Evolutionary conservation across 2,888 invertebrate genomes (phyloP), one percentile per base, ranked within the genome.

Genomic region (Habroteleia sp.): DNA sequence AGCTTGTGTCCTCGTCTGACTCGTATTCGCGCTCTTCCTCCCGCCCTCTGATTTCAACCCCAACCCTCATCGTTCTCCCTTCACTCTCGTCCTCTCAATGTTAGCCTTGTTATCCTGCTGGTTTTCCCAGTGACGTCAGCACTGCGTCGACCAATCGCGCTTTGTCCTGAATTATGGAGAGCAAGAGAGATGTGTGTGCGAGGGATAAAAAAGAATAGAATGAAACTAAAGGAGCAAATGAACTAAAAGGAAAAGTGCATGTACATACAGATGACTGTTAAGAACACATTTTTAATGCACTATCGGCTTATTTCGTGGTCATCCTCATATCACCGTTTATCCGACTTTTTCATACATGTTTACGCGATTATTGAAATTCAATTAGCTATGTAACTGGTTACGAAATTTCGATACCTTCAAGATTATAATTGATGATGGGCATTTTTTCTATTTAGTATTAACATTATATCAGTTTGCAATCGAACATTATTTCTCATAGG

Each of bases 71-170:
- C 68, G 31, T 7, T 42, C 48, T 62, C 62, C 74, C 66, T 56
- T 46, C 71, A 50, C 69, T 56, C 75, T 23, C 75, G 62, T 56
- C 58, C 73, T 74, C 76, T 75, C 72, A 54, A 60, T 72, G 75
- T 62, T 58, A 75, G 66, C 77, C 80, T 77, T 75, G 80, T 82
- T 83, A 82, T 84, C 83, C 81, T 80, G 75, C 81, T 79, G 79
- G 80, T 83, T 80, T 65, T 81, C 74, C 81, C 79, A 77, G 82
- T 86, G 86, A 85, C 86, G 85, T 86, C 85, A 84, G 83, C 80
- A 68, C 42, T 65, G 74, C 74, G 77, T 78, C 81, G 81, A 82
- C 86, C 86, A 86, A 86, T 86, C 80, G 79, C 66, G 68, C 58
- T 62, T 74, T 50, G 69, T 69, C 77, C 80, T 86, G 84, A 86